Evolutionary conservation across 2,113 vertebrate species (phyloP).

Genomic region (Strigops habroptila): DNA sequence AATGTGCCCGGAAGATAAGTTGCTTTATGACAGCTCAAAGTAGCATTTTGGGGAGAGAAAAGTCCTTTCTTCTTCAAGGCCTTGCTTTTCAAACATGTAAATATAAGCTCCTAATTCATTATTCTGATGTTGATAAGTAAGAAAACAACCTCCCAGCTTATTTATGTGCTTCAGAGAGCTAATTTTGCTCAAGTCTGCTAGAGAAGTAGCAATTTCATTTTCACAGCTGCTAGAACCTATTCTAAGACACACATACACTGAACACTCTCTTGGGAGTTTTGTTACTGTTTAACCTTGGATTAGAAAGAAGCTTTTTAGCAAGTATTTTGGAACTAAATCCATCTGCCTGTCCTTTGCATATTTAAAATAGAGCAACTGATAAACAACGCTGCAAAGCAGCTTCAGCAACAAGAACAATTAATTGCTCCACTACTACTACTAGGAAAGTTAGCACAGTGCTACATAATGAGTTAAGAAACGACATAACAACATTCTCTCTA

Average conservation of each 20-base stretch:
- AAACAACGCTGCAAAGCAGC: not conserved
- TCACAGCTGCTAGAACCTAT: not conserved
- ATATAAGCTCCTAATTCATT: not conserved
- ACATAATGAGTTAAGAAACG: not conserved
- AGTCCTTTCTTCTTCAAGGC: conserved; percentile 17
- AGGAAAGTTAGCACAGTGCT: not conserved
- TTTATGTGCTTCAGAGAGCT: not conserved
- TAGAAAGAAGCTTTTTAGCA: conserved; percentile 2
- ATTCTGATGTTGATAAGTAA: not conserved
- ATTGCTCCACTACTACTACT: not conserved
- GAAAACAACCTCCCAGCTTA: not conserved
- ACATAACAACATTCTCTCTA: not conserved
- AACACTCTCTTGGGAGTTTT: not conserved
- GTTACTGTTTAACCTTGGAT: not conserved
- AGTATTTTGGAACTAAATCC: not conserved
- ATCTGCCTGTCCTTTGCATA: not conserved
- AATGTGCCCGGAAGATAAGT: not conserved
- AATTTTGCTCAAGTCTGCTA: not conserved
- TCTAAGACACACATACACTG: not conserved
- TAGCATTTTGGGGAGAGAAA: not conserved
- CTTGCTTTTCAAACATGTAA: not conserved
- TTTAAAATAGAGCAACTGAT: not conserved
- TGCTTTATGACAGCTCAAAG: not conserved
- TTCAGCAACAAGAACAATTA: not conserved
- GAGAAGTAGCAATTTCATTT: not conserved